Evolutionary conservation across 2,888 invertebrate species (phyloP).

Genomic region (Rambutsinella grinnellia): DNA sequence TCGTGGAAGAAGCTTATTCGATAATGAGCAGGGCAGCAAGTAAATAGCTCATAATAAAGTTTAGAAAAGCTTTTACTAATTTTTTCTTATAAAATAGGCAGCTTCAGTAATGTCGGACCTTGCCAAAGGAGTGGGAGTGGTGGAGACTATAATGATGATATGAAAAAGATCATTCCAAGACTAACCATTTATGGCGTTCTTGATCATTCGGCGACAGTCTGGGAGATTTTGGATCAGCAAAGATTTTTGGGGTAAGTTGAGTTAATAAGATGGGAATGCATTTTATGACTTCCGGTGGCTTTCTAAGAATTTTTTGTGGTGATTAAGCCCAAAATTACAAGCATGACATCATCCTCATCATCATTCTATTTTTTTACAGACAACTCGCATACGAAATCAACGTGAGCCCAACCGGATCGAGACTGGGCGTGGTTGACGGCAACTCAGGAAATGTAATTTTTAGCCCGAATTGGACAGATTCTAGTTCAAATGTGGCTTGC

Average conservation of each 20-base stretch:
- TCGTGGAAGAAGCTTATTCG: constrained; percentile 48
- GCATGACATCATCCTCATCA: too few species aligned
- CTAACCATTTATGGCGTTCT: constrained; percentile 61
- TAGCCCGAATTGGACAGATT: constrained; percentile 62
- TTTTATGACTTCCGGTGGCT: too few species aligned
- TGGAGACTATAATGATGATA: constrained; percentile 38
- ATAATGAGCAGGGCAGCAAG: constrained; percentile 45
- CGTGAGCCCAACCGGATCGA: constrained; percentile 57
- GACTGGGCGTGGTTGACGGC: constrained; percentile 62
- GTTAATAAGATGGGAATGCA: too few species aligned
- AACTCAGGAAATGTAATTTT: constrained; percentile 57
- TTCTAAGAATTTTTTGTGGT: too few species aligned
- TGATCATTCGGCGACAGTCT: constrained; percentile 51
- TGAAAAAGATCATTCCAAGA: constrained; percentile 38
- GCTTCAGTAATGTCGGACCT: constrained; percentile 1
- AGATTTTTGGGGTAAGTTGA: constrained; percentile 58
- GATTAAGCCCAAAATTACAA: too few species aligned
- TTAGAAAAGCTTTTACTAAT: too few species aligned
- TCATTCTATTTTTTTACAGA: constrained; percentile 43
- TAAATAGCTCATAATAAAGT: too few species aligned
- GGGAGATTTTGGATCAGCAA: constrained; percentile 51
- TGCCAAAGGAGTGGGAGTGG: constrained; percentile 25
- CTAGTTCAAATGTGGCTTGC: constrained; percentile 56
- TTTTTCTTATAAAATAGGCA: too few species aligned
- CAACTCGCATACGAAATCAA: constrained; percentile 57